phyloP scores from a whole-genome alignment of 2,888 invertebrate species.

The Stratiomys singularior region DNA sequence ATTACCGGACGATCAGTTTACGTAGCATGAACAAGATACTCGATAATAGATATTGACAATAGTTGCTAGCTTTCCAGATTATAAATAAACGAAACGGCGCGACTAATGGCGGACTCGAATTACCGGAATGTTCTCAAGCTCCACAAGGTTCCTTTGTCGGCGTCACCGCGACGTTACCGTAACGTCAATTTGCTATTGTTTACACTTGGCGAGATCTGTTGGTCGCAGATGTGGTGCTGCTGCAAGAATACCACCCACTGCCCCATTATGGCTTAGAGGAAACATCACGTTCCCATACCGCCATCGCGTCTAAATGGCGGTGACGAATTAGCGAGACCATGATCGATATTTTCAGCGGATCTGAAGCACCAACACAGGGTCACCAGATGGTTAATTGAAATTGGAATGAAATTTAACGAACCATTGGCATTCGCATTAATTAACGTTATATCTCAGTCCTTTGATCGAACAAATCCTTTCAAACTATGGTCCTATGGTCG shows the following conservation, averaged over 20 bases:
- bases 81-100: not conserved
- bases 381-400: too few species aligned
- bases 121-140: not conserved
- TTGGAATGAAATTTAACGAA: too few species aligned
- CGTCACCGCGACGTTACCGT: not conserved
- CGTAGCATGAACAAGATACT: slow-evolving; percentile 17
- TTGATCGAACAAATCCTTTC: too few species aligned
- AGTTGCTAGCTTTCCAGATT: not conserved
- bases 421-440: too few species aligned
- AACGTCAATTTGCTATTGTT: too few species aligned
- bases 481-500: too few species aligned
- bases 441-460: too few species aligned
- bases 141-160: slow-evolving; percentile 16
- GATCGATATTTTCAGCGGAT: not conserved
- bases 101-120: not conserved
- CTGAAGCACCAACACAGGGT: too few species aligned
- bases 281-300: not conserved
- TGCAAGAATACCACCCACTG: slow-evolving; percentile 14
- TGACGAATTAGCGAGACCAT: not conserved
- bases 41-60: slow-evolving; percentile 21
- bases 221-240: not conserved
- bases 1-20: slow-evolving; percentile 37
- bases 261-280: not conserved
- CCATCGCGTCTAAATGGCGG: not conserved
- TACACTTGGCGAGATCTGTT: not conserved